Evolutionary conservation across 2,113 vertebrate genomes (phyloP).

Genomic region (Ochotona princeps): DNA sequence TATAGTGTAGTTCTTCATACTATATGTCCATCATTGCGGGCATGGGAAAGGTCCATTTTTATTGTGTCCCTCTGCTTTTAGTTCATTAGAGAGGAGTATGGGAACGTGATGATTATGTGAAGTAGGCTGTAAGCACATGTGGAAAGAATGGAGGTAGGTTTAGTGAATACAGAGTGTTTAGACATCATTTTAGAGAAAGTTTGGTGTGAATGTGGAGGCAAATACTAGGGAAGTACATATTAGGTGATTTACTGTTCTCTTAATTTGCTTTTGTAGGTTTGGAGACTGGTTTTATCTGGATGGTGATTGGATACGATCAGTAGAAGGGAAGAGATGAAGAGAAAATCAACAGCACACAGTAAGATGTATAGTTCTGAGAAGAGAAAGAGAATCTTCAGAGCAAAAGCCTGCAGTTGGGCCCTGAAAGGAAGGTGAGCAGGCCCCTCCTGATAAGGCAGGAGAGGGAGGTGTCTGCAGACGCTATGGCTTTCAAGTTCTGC

Average conservation of each 20-base stretch:
- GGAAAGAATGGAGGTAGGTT: not conserved
- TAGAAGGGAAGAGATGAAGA: not conserved
- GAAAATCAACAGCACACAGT: not conserved
- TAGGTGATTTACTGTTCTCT: not conserved
- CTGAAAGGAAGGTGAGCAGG: not conserved
- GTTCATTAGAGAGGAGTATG: not conserved
- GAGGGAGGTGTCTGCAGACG: too few relatives aligned
- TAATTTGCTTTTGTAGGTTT: not conserved
- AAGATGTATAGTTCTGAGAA: not conserved
- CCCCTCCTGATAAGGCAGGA: not conserved
- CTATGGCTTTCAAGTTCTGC: not conserved
- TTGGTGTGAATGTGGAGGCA: not conserved
- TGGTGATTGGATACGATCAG: not conserved
- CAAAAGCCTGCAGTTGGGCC: not conserved
- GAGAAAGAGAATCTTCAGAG: not conserved
- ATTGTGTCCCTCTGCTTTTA: not conserved
- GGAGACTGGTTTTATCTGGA: not conserved
- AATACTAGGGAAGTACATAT: not conserved
- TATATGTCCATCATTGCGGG: too few relatives aligned
- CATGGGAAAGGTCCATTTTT: not conserved
- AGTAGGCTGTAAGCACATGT: not conserved
- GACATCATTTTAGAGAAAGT: not conserved
- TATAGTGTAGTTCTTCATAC: too few relatives aligned
- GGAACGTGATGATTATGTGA: not conserved
- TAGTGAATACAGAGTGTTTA: not conserved